Evolutionary conservation across 1,140 invertebrate species (phyloP).

Genomic region (Camponotus pennsylvanicus): DNA sequence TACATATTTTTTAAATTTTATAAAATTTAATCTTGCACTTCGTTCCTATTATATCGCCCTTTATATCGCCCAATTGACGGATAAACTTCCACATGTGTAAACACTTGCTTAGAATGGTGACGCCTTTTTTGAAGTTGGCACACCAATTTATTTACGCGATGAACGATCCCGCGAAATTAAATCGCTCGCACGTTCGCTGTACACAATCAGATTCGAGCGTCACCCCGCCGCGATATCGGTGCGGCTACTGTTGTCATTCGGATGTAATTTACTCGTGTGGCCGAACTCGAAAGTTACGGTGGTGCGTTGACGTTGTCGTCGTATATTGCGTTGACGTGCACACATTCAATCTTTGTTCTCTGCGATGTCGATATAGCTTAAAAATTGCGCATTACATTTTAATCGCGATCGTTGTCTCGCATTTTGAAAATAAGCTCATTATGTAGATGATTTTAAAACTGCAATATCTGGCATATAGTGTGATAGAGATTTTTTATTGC

Average conservation of each 20-base stretch:
- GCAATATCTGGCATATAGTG: neutral
- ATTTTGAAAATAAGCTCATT: slow-evolving; percentile 31
- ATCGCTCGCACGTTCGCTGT: slow-evolving; percentile 37
- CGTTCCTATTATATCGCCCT: neutral
- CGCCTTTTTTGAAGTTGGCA: slow-evolving; percentile 24
- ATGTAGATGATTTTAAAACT: neutral
- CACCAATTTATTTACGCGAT: slow-evolving; percentile 47
- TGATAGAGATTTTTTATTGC: neutral
- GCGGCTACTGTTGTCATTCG: slow-evolving; percentile 54
- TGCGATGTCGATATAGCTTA: neutral
- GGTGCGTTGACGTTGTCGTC: slow-evolving; percentile 31
- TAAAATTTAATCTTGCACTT: slow-evolving; percentile 16
- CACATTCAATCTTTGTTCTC: slow-evolving; percentile 30
- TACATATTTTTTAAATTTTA: neutral
- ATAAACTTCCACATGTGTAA: neutral
- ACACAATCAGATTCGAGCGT: slow-evolving; percentile 39
- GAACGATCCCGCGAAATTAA: slow-evolving; percentile 53
- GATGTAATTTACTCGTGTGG: slow-evolving; percentile 61
- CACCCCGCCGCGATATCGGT: slow-evolving; percentile 13
- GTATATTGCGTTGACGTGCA: slow-evolving; percentile 22
- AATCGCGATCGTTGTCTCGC: neutral
- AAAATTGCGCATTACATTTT: slow-evolving; percentile 25
- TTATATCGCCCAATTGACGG: neutral
- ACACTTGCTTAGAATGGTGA: slow-evolving; percentile 12
- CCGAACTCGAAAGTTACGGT: slow-evolving; percentile 52